Base-by-base conservation (phyloP, 35 echinoderm and acorn worm species). In the Chiridota heheva region DNA sequence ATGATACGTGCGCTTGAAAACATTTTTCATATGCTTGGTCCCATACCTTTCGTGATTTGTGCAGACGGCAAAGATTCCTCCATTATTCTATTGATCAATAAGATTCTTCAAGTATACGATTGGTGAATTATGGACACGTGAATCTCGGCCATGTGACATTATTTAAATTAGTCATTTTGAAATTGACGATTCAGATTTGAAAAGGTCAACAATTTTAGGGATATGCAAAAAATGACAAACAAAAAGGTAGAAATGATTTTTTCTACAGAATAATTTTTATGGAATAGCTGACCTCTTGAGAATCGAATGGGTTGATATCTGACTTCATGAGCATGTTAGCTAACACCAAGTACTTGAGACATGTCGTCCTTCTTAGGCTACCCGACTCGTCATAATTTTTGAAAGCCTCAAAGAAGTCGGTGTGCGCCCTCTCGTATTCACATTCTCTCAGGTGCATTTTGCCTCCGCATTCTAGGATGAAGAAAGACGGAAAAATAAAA, bases 271-370 rank as follows among this genome's bases (percentile, higher is more conserved):
- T n/a, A n/a, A n/a, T 30, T 29, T 13, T 0, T 1, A 65, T 15
- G 20, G 13, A 2, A 13, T 29, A 6, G 12, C 77, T 67, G 77
- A 97, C 93, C 89, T 97, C 93, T 88, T 97, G 93, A 36, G 93
- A 97, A 78, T 97, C 93, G 88, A 97, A 97, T 34, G 93, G 93
- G 56, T 97, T 97, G 65, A 97, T 97, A 61, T 91, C 93, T 22
- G 93, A 97, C 59, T 97, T 97, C 93, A 97, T 97, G 10, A 97
- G 80, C 93, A 97, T 97, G 57, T 97, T 97, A 42, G 93, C 93
- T 75, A 97, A 63, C 36, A 97, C 93, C 67, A 97, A 64, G 61
- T 97, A 97, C 78, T 97, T 97, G 36, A 97, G 84, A 91, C 93
- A 97, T 36, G 93, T 97, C 29, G 93, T 97, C 36, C 93, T 63